Percentiles rank a stretch among this genome's conserved stretches.
Evolutionary conservation across 2,888 invertebrate genomes (phyloP).

Genomic region (Phymatocera aterrima): DNA sequence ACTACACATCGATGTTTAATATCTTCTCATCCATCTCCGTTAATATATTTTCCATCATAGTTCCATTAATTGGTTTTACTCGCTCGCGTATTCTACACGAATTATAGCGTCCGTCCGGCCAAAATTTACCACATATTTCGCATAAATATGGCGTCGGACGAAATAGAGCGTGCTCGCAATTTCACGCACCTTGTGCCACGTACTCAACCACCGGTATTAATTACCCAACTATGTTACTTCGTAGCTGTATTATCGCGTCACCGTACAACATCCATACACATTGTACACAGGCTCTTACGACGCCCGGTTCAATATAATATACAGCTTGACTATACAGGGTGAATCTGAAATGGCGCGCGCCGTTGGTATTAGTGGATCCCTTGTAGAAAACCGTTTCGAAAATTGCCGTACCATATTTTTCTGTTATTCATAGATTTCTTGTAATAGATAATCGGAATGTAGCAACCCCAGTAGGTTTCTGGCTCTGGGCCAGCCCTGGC

Average conservation of each 20-base stretch:
- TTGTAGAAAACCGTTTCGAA: too few relatives aligned
- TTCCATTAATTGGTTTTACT: neutral
- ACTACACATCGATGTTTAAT: neutral
- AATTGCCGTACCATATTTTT: too few relatives aligned
- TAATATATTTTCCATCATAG: neutral
- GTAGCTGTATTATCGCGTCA: conserved; percentile 35
- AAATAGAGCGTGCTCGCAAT: conserved; percentile 43
- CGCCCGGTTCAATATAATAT: neutral
- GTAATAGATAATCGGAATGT: too few relatives aligned
- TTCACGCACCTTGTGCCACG: conserved; percentile 46
- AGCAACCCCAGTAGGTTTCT: too few relatives aligned
- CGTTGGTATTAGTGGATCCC: too few relatives aligned
- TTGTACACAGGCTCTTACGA: neutral
- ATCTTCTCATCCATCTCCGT: neutral
- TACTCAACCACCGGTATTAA: conserved; percentile 34
- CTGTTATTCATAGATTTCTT: too few relatives aligned
- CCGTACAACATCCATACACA: neutral
- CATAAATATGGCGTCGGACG: conserved; percentile 22
- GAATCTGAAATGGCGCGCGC: too few relatives aligned
- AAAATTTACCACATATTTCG: conserved; percentile 30
- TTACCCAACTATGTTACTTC: conserved; percentile 29
- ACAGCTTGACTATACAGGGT: neutral
- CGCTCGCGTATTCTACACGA: neutral
- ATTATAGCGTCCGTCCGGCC: conserved; percentile 12
- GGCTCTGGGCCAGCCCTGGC: too few relatives aligned